phyloP scores from a whole-genome alignment of 2,113 vertebrate genomes.

The Atractosteus spatula region DNA sequence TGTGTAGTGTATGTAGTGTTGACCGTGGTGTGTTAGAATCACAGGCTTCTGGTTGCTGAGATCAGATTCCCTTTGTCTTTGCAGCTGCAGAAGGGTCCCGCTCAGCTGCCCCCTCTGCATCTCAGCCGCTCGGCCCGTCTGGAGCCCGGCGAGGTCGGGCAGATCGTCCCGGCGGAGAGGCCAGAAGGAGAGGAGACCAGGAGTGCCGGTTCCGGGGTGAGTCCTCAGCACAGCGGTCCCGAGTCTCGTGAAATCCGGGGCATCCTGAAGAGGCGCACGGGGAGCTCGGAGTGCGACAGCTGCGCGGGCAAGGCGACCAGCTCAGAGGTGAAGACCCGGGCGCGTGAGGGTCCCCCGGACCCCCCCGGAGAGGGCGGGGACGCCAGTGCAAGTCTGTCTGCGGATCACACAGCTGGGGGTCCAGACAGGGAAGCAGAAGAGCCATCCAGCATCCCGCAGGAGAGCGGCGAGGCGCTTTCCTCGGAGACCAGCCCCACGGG shows the following conservation, averaged over 20 bases:
- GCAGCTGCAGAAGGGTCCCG: constrained; percentile 59
- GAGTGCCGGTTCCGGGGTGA: constrained; percentile 6
- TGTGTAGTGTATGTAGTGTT: too few species aligned
- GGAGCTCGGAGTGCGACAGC: constrained; percentile 27
- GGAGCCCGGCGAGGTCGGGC: constrained; percentile 63
- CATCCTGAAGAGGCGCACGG: constrained; percentile 62
- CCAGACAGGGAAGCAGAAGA: constrained; percentile 15
- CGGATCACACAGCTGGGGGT: neutral
- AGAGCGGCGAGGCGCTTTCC: constrained; percentile 17
- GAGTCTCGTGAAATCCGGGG: constrained; percentile 54
- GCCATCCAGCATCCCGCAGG: neutral
- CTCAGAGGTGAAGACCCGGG: constrained; percentile 31
- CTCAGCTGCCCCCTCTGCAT: constrained; percentile 58
- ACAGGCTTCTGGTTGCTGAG: too few species aligned
- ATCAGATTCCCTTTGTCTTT: neutral
- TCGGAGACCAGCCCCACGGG: neutral
- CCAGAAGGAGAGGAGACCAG: neutral
- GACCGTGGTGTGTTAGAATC: too few species aligned
- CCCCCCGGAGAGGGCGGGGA: constrained; percentile 15
- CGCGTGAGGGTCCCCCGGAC: neutral
- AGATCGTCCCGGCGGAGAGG: constrained; percentile 26
- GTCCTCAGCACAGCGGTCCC: constrained; percentile 44
- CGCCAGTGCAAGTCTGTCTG: too few species aligned
- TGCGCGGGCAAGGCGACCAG: constrained; percentile 5
- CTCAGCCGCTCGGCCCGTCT: constrained; percentile 59